phyloP scores from a whole-genome alignment of 1,140 invertebrate species.

The Tachypleus tridentatus region DNA sequence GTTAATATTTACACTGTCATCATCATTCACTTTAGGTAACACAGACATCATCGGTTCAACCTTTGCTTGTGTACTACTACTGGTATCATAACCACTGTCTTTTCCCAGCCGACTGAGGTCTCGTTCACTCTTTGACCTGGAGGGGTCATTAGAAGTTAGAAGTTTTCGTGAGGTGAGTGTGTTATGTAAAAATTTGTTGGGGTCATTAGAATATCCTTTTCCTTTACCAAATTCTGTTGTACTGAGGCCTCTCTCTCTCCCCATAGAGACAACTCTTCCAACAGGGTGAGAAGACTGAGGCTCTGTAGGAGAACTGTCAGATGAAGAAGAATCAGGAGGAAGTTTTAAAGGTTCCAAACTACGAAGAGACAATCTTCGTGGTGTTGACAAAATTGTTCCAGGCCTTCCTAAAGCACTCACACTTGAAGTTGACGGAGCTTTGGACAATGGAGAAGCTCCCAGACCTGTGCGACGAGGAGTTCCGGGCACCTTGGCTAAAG shows the following conservation, averaged over 20 bases:
- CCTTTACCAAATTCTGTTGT: too few relatives aligned
- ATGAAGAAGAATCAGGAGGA: slow-evolving; percentile 6
- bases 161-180: too few relatives aligned
- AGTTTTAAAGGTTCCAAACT: neutral
- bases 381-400: neutral
- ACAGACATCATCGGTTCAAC: too few relatives aligned
- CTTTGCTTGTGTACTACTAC: too few relatives aligned
- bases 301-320: slow-evolving; percentile 15
- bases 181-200: too few relatives aligned
- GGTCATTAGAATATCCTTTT: too few relatives aligned
- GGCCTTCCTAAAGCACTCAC: neutral
- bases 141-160: neutral
- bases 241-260: too few relatives aligned
- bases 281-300: neutral
- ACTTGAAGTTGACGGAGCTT: neutral
- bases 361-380: neutral
- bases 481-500: neutral
- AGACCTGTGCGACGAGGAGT: neutral
- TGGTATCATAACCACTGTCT: too few relatives aligned
- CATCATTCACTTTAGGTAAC: too few relatives aligned
- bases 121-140: slow-evolving; percentile 33
- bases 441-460: neutral
- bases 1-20: too few relatives aligned
- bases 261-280: too few relatives aligned
- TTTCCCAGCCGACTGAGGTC: slow-evolving; percentile 54